Base-by-base conservation (phyloP, 2,113 vertebrate genomes). In the Jaculus jaculus region DNA sequence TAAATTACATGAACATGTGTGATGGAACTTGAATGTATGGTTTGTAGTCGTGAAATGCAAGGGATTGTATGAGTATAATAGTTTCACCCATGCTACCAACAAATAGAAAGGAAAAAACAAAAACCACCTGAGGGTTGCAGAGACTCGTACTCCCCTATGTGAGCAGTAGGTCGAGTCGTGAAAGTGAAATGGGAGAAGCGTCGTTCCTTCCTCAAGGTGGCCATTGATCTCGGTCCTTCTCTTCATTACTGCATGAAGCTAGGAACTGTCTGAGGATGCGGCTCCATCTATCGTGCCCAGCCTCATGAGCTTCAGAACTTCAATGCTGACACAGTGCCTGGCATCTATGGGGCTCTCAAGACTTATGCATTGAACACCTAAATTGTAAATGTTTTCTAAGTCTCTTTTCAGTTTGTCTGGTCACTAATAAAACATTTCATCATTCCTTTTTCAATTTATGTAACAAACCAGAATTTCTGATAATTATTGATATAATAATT, bases 301-400 rank as follows among this genome's bases (percentile, higher is more conserved):
- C 90, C 85, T 89, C 34, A 54, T 17, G 77, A 74, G 78, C 34
- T 69, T 60, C 60, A 63, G 32, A 51, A 72, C 18, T 47, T 47
- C 65, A 24, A 10, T 66, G 37, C 58, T 58, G 72, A 39, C 60
- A n/a, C 47, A 58, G 21, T 39, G 51, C 34, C 24, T 69, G 69
- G 72, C 24, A n/a, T 66, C 85, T 58, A 83, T 1, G 30, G 51
- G 6, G 75, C 66, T 60, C 63, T 66, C 58, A 89, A 58, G 54
- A 71, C 74, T 72, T 77, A 69, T 42, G 54, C 42, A 63, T 21
- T 89, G 37, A 81, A 58, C 58, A 82, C 32, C 86, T 28, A 23
- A 97, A 89, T 30, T 61, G 13, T 32, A 81, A 92, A 63, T 84
- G 74, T 87, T 95, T 92, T 80, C 66, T 73, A 85, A 94, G 79